phyloP scores from a whole-genome alignment of 2,113 vertebrate genomes.

The Lophotis ruficrista region DNA sequence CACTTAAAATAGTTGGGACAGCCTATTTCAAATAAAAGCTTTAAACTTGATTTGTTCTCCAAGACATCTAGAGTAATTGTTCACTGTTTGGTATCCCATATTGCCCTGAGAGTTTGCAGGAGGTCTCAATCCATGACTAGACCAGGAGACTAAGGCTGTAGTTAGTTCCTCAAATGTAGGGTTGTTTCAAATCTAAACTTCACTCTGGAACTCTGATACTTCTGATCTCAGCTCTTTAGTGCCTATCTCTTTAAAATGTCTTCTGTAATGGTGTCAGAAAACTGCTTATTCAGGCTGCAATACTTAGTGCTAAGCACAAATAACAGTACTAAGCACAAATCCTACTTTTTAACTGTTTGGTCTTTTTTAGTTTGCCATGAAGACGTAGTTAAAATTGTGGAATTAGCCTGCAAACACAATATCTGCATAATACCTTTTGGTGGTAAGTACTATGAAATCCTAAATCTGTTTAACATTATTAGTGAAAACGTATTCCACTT shows the following conservation, averaged over 20 bases:
- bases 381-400: conserved; percentile 95
- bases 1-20: neutral
- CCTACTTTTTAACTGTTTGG: conserved; percentile 20
- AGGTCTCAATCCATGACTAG: neutral
- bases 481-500: neutral
- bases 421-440: conserved; percentile 97
- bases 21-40: neutral
- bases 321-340: neutral
- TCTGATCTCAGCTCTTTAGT: neutral
- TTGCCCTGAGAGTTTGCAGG: neutral
- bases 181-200: neutral
- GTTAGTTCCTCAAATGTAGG: neutral
- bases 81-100: neutral
- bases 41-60: neutral
- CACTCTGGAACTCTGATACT: neutral
- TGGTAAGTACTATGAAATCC: conserved; percentile 80
- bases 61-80: neutral
- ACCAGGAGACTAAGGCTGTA: neutral
- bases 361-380: conserved; percentile 87
- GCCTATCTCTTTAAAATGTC: neutral
- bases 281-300: neutral
- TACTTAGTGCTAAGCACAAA: neutral
- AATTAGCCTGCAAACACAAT: conserved; percentile 93
- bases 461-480: neutral
- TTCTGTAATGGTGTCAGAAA: neutral